These are phyloP conservation scores for Callimorpha dominula DNA, from an alignment of 2,888 invertebrate species.

Conservation along the genomic window DNA sequence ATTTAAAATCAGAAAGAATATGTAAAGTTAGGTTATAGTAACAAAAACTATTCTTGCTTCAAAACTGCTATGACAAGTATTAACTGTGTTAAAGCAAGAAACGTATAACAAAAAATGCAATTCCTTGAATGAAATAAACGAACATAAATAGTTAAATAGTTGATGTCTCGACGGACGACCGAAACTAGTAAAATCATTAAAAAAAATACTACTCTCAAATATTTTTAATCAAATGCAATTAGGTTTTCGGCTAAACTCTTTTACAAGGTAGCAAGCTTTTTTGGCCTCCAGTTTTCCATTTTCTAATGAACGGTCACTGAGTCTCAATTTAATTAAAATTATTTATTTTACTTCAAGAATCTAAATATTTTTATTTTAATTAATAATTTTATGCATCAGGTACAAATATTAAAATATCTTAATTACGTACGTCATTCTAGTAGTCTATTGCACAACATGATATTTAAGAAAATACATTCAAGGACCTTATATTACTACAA, in stretches of 20 bases:
- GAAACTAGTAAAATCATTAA: neutral
- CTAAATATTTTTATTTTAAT: neutral
- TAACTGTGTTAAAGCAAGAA: no score
- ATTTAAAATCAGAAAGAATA: neutral
- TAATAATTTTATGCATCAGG: neutral
- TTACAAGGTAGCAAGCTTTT: neutral
- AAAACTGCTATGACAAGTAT: no score
- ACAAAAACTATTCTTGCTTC: neutral
- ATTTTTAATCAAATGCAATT: conserved; percentile 28
- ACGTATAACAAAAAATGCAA: neutral
- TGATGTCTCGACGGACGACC: neutral
- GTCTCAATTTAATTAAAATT: conserved; percentile 26
- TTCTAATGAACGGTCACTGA: conserved; percentile 34
- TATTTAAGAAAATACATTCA: no score
- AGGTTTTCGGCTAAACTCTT: conserved; percentile 16
- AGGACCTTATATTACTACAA: no score
- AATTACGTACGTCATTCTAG: neutral
- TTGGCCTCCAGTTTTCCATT: conserved; percentile 22
- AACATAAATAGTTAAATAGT: neutral
- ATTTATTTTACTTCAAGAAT: neutral
- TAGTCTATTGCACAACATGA: neutral
- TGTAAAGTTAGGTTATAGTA: neutral
- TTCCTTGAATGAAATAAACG: neutral
- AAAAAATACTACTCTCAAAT: neutral
- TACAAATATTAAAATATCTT: neutral